Evolutionary conservation across 2,797 vertebrate species (phyloP), one percentile per base, ranked within the genome.

Genomic region (Acanthurus lineatus): DNA sequence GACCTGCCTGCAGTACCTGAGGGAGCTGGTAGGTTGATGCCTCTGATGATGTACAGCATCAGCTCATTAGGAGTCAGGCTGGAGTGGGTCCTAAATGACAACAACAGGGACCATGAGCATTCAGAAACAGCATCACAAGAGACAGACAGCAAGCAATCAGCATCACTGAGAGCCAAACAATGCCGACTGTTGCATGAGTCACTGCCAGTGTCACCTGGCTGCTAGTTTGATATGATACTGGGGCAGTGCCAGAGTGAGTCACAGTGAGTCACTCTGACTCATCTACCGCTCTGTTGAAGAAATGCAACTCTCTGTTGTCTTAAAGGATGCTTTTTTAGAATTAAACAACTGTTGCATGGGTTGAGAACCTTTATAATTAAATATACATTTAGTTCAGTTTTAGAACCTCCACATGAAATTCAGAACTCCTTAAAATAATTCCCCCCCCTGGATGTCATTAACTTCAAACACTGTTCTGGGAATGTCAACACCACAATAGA

Each of bases 51-150:
- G 57, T 92, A 94, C 48, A 98, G 95, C 9, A 96, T 64, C 93
- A 98, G 92, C 65, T 98, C 97, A n/a, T 83, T 96, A 59, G 74
- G 90, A 44, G 95, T 95, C 87, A 98, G 93, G 61, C 94, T 93
- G 0, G 95, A 91, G 74, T 96, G 90, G 77, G 94, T 93, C 87
- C 97, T 98, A 28, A 1, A 73, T 66, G 70, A 63, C 5, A 86
- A 69, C 64, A 61, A 75, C 25, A 80, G n/a, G 65, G 45, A 28
- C 56, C 17, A 58, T 5, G n/a, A 28, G 15, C 9, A 49, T 25
- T 85, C 17, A 83, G 25, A 60, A 68, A 54, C 59, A 32, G 22
- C 42, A 64, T 7, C 49, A 57, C 12, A 57, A 61, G 58, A 49
- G 72, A 83, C 14, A 75, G 80, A 76, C 76, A 83, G 19, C 66